Evolutionary conservation across 2,888 invertebrate species (phyloP).

Genomic region (Zelleria hepariella): DNA sequence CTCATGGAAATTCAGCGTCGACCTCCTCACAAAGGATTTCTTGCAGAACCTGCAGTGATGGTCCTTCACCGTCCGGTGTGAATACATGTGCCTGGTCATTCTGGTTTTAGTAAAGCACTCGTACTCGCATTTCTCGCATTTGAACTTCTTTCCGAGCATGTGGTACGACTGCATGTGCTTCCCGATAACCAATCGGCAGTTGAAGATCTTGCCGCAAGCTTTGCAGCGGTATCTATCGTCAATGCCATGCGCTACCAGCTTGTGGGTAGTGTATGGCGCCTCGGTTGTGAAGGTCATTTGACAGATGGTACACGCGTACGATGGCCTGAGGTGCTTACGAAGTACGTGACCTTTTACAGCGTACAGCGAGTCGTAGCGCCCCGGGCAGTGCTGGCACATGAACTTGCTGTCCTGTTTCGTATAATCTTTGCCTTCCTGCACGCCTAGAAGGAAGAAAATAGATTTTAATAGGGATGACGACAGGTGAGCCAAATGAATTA

Average conservation of each 20-base stretch:
- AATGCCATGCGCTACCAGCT: constrained; percentile 5
- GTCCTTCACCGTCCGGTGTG: constrained; percentile 21
- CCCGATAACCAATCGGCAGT: not conserved
- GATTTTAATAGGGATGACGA: too few relatives aligned
- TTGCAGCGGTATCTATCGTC: constrained; percentile 2
- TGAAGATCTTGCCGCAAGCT: not conserved
- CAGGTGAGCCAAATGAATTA: too few relatives aligned
- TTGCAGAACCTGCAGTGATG: constrained; percentile 27
- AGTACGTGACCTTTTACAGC: too few relatives aligned
- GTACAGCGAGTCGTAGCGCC: too few relatives aligned
- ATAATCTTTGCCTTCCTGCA: not conserved
- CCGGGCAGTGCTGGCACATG: too few relatives aligned
- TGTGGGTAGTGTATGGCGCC: constrained; percentile 2
- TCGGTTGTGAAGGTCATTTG: not conserved
- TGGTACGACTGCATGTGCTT: constrained; percentile 1
- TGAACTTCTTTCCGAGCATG: constrained; percentile 4
- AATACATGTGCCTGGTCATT: constrained; percentile 14
- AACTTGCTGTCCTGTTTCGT: too few relatives aligned
- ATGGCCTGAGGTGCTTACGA: too few relatives aligned
- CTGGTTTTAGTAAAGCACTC: not conserved
- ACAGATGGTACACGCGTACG: not conserved
- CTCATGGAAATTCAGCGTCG: constrained; percentile 16
- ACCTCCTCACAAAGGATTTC: constrained; percentile 23
- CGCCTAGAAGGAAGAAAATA: not conserved
- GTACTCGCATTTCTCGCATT: constrained; percentile 7